Evolutionary conservation across 2,888 invertebrate species (phyloP), one percentile per base, ranked within the genome.

Genomic region (Chrysomela aeneicollis): DNA sequence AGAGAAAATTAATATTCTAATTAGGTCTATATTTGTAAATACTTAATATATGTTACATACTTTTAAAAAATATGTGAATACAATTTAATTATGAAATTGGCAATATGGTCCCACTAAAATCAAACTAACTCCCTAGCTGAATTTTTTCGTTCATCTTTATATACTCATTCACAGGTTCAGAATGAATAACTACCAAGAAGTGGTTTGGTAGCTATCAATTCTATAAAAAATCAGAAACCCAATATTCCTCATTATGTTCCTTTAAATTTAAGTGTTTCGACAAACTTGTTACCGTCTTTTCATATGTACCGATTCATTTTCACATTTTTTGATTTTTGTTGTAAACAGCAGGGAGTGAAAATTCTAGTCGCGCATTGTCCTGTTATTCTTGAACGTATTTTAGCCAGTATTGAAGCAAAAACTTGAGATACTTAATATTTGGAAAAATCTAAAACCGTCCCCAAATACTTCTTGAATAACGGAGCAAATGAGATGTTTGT

Each of bases 41-140:
- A 76, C 70, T 73, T 73, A 73, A 74, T 76, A 73, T 76, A 73
- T 76, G 74, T 72, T 73, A 73, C 72, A 79, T 79, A 78, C 79
- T 80, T 80, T 81, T 78, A 79, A 80, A 78, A 74, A 73, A 74
- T 78, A 79, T 80, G 80, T 81, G 76, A 81, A 80, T 80, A 78
- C 78, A 78, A 52, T 66, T 62, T 77, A 76, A 73, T 72, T 64
- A 69, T 64, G 64, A 73, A 77, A 77, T 79, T 78, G 78, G 81
- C 81, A 79, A 80, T 81, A 79, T 81, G 77, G 77, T 77, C 77
- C 74, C 77, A 77, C 76, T 76, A 71, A 64, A 74, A 73, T 72
- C 70, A 65, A 68, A 71, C 64, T 22, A 66, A 69, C 76, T 77
- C 75, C 77, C 77, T 73, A 68, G 73, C 76, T 76, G 74, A 21